Conservation (phyloP, 1,140 invertebrate species). For the Pantala flavescens region DNA sequence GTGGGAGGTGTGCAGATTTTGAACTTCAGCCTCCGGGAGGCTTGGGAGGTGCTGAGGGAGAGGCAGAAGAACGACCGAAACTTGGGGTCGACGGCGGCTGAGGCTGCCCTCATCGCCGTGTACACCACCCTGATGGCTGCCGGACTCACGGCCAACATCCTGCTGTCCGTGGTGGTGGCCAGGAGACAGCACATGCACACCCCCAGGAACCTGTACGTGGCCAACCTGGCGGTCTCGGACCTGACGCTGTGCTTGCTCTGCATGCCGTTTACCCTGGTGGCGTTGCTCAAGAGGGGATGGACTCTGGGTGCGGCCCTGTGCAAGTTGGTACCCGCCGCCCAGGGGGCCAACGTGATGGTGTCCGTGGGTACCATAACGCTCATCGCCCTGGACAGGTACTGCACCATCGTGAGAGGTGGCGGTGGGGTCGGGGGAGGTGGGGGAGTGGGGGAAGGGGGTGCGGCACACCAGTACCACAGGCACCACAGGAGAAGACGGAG, state of each 20-base stretch:
- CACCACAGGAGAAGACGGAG: slow-evolving; percentile 23
- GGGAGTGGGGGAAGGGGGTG: slow-evolving; percentile 21
- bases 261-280: slow-evolving; percentile 45
- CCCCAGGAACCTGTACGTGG: slow-evolving; percentile 50
- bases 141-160: slow-evolving; percentile 34
- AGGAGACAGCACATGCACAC: slow-evolving; percentile 40
- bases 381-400: slow-evolving; percentile 48
- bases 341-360: slow-evolving; percentile 50
- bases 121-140: slow-evolving; percentile 33
- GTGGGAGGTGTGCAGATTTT: background rate
- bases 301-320: slow-evolving; percentile 38
- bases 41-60: slow-evolving; percentile 12
- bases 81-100: slow-evolving; percentile 21
- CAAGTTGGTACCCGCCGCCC: slow-evolving; percentile 44
- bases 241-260: slow-evolving; percentile 45
- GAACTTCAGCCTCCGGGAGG: slow-evolving; percentile 6
- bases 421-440: slow-evolving; percentile 28
- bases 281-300: slow-evolving; percentile 32
- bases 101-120: slow-evolving; percentile 30
- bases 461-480: background rate
- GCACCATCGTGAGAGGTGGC: slow-evolving; percentile 41
- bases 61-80: slow-evolving; percentile 13
- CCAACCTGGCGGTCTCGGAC: slow-evolving; percentile 49
- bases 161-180: slow-evolving; percentile 36
- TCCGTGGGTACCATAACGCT: slow-evolving; percentile 48